phyloP scores from a whole-genome alignment of 2,888 invertebrate genomes.

The Platycnemis pennipes region DNA sequence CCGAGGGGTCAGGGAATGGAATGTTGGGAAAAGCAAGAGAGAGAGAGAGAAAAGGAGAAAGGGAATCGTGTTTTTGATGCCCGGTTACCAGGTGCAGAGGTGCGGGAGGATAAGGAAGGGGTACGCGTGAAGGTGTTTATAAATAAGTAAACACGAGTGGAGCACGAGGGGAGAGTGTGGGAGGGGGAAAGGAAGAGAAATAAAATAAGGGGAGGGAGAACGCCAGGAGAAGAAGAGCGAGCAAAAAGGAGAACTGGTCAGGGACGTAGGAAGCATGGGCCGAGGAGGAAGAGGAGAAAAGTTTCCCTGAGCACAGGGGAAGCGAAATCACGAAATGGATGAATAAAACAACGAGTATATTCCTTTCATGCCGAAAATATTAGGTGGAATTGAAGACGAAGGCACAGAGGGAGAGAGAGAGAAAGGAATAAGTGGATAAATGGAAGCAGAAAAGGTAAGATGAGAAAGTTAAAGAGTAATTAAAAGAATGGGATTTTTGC shows the following conservation, averaged over 20 bases:
- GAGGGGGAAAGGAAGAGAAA: neutral
- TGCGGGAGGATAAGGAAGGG: conserved; percentile 37
- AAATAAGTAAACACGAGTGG: conserved; percentile 25
- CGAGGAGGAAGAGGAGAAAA: neutral
- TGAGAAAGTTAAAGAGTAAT: neutral
- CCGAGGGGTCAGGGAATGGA: conserved; percentile 16
- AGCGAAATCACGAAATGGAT: neutral
- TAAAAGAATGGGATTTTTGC: neutral
- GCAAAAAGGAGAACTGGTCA: neutral
- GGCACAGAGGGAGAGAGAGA: neutral
- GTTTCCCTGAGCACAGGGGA: neutral
- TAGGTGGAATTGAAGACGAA: neutral
- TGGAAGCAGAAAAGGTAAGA: neutral
- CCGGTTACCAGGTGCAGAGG: conserved; percentile 34
- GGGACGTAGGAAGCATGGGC: neutral
- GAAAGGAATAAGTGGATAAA: neutral
- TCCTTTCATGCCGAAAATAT: neutral
- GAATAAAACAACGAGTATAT: neutral
- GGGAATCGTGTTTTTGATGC: conserved; percentile 13
- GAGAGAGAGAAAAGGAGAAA: neutral
- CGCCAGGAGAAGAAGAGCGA: neutral
- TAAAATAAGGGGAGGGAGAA: neutral
- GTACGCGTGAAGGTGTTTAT: conserved; percentile 5
- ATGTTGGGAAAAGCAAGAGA: neutral
- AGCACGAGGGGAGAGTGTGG: neutral